Conservation (phyloP, 2,113 vertebrate species). For the Pomatostomus ruficeps region DNA sequence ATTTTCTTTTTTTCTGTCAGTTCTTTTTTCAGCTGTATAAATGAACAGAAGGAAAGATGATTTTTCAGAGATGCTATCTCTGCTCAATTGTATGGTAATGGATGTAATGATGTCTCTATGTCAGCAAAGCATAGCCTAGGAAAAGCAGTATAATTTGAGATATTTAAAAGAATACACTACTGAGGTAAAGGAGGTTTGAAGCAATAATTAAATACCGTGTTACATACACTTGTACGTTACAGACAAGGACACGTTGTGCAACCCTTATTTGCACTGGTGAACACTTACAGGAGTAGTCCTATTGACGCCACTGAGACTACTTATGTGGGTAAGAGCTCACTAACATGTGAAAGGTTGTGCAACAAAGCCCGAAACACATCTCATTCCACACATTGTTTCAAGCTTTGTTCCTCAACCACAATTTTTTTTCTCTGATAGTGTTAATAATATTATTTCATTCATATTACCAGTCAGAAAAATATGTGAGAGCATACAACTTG, state of each 20-base stretch:
- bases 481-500: not conserved
- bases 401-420: not conserved
- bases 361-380: slow-evolving; percentile 2
- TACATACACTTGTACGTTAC: not conserved
- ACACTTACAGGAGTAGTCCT: not conserved
- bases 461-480: not conserved
- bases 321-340: slow-evolving; percentile 29
- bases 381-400: slow-evolving; percentile 34
- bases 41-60: not conserved
- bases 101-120: not conserved
- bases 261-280: slow-evolving; percentile 1
- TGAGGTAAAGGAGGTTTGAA: not conserved
- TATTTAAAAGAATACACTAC: not conserved
- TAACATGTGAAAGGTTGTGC: slow-evolving; percentile 8
- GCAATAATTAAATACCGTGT: slow-evolving; percentile 24
- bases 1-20: not conserved
- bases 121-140: not conserved
- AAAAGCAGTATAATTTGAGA: not conserved
- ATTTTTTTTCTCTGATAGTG: not conserved
- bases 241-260: slow-evolving; percentile 37
- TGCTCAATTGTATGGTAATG: not conserved
- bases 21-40: not conserved
- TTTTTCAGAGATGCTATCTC: not conserved
- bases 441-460: not conserved
- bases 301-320: slow-evolving; percentile 39